Percentiles rank a stretch among this genome's conserved stretches.
Conservation (phyloP, 37 sponge, comb jelly and placozoan species). For the Agelas oroides region DNA sequence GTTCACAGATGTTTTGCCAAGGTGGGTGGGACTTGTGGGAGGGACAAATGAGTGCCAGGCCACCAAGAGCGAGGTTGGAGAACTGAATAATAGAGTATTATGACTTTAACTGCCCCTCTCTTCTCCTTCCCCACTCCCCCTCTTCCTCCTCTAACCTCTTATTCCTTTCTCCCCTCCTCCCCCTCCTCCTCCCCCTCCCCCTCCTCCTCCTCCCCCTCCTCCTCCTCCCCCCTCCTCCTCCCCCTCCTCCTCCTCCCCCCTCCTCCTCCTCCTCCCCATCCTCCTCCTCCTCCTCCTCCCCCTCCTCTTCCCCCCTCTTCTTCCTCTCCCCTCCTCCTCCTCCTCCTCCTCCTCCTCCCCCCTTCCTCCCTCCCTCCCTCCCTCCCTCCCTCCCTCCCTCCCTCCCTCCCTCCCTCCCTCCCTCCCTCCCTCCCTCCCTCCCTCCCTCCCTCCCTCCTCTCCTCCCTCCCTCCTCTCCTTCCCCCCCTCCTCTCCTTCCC, state of each 20-base stretch:
- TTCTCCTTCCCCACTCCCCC: background rate
- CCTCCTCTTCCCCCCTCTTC: slow-evolving; percentile 1
- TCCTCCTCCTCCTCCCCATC: too few relatives aligned
- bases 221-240: background rate
- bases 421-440: too few relatives aligned
- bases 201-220: background rate
- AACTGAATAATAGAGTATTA: background rate
- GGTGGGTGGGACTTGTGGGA: too few relatives aligned
- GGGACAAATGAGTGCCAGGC: too few relatives aligned
- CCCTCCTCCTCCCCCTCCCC: slow-evolving; percentile 1
- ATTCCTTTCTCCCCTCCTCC: slow-evolving; percentile 21
- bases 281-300: too few relatives aligned
- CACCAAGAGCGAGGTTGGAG: background rate
- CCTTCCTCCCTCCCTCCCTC: too few relatives aligned
- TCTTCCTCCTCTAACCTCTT: too few relatives aligned
- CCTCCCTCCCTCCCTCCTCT: too few relatives aligned
- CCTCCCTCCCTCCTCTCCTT: slow-evolving; percentile 8
- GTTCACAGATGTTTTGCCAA: background rate
- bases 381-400: too few relatives aligned
- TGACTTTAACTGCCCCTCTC: background rate
- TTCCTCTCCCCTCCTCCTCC: background rate
- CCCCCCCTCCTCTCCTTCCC: background rate
- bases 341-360: background rate
- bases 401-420: too few relatives aligned
- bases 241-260: too few relatives aligned